Evolutionary conservation across 2,888 invertebrate genomes (phyloP).

Genomic region (Dascillus cervinus): DNA sequence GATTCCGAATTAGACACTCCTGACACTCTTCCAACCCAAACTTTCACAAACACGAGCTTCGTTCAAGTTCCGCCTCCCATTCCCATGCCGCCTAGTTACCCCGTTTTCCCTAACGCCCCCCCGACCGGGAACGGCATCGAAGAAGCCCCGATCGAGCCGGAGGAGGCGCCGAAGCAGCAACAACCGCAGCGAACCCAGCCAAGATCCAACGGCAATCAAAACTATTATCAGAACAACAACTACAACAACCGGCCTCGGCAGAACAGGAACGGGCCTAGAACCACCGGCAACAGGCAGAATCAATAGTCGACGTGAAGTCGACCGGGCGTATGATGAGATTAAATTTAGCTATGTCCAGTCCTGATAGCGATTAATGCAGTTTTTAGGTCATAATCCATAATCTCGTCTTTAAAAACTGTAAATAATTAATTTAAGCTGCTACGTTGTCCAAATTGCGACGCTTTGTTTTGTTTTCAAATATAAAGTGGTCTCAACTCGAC

Average conservation of each 20-base stretch:
- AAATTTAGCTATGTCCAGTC: neutral
- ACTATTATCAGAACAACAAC: constrained; percentile 36
- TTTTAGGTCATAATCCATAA: too few species aligned
- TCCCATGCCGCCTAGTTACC: constrained; percentile 47
- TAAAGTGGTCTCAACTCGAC: too few species aligned
- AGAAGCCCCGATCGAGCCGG: constrained; percentile 25
- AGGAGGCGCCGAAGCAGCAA: constrained; percentile 31
- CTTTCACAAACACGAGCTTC: constrained; percentile 79
- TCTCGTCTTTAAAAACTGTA: too few species aligned
- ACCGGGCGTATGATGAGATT: neutral
- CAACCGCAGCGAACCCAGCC: constrained; percentile 24
- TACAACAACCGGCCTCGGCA: constrained; percentile 27
- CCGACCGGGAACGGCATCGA: constrained; percentile 17
- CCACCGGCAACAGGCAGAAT: constrained; percentile 14
- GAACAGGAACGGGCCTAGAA: constrained; percentile 29
- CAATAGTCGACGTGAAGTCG: constrained; percentile 6
- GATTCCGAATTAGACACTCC: constrained; percentile 80
- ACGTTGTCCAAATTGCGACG: too few species aligned
- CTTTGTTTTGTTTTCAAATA: too few species aligned
- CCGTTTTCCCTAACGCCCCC: constrained; percentile 31
- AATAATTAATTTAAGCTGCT: too few species aligned
- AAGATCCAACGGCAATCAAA: constrained; percentile 28
- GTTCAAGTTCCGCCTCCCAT: constrained; percentile 50
- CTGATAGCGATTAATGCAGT: too few species aligned
- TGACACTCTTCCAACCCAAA: constrained; percentile 68